Conservation (phyloP, 2,113 vertebrate genomes). For the Ondatra zibethicus region DNA sequence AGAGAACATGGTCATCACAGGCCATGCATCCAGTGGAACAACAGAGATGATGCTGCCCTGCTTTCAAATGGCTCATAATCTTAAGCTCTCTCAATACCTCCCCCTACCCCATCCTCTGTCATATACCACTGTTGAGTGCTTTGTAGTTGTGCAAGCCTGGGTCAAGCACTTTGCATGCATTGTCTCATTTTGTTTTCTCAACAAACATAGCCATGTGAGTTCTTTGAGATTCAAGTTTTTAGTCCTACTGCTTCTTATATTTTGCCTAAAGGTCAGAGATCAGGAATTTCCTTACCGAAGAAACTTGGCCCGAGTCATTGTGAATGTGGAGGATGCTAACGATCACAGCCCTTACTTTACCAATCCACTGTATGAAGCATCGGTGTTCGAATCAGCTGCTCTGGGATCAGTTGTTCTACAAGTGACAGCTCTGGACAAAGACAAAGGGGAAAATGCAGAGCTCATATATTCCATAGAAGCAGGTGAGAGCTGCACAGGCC, state of each 20-base stretch:
- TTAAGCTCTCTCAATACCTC: neutral
- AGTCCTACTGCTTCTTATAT: slow-evolving; percentile 51
- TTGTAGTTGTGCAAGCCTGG: neutral
- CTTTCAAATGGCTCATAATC: neutral
- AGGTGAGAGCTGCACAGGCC: slow-evolving; percentile 86
- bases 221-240: neutral
- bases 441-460: slow-evolving; percentile 97
- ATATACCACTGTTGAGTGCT: neutral
- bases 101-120: neutral
- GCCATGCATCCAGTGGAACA: neutral
- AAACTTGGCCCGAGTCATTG: slow-evolving; percentile 93
- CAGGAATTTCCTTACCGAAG: slow-evolving; percentile 97
- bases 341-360: slow-evolving; percentile 97
- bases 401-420: slow-evolving; percentile 95
- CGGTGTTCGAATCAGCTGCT: slow-evolving; percentile 97
- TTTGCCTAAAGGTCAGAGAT: slow-evolving; percentile 93
- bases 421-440: slow-evolving; percentile 97
- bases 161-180: neutral
- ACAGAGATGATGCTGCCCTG: neutral
- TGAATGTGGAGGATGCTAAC: slow-evolving; percentile 97
- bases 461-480: slow-evolving; percentile 95
- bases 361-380: slow-evolving; percentile 94
- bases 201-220: neutral
- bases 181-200: slow-evolving; percentile 50
- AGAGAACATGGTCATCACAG: neutral